A percentile compares a stretch with the other conserved stretches of the same genome.
phyloP scores from a whole-genome alignment of 2,113 vertebrate species.

The Macroglossus sobrinus region DNA sequence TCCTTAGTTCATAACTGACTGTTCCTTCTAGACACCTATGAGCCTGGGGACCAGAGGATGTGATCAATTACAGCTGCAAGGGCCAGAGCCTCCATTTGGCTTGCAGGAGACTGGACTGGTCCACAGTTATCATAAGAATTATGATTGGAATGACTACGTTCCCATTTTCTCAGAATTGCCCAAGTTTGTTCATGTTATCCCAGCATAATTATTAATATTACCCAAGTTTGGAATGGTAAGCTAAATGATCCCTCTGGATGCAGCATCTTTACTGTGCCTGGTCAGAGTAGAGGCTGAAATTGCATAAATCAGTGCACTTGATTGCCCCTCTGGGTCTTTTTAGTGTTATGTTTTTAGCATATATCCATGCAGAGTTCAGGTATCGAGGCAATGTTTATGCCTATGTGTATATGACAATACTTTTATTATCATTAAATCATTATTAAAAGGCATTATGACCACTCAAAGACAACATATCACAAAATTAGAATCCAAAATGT shows the following conservation, averaged over 20 bases:
- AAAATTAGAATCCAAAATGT: constrained; percentile 27
- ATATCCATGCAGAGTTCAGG: not conserved
- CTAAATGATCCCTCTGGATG: not conserved
- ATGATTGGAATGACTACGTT: not conserved
- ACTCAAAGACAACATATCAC: not conserved
- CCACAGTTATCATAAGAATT: not conserved
- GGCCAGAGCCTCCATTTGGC: not conserved
- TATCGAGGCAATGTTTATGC: not conserved
- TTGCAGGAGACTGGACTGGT: not conserved
- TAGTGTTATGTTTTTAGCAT: not conserved
- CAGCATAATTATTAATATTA: not conserved
- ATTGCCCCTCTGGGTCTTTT: not conserved
- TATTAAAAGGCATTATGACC: not conserved
- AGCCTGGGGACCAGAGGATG: not conserved
- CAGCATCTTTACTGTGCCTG: not conserved
- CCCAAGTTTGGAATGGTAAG: not conserved
- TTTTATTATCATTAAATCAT: constrained; percentile 28
- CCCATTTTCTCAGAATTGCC: not conserved
- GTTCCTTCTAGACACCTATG: not conserved
- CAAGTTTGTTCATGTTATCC: not conserved
- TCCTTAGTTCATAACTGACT: not conserved
- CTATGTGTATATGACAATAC: not conserved
- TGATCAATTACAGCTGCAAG: not conserved
- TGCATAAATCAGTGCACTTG: not conserved
- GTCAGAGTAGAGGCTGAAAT: not conserved